A percentile compares a stretch with the other conserved stretches of the same genome.
These are phyloP conservation scores for Gymnorhina tibicen DNA, from an alignment of 2,113 vertebrate genomes.

Conservation along the genomic window DNA sequence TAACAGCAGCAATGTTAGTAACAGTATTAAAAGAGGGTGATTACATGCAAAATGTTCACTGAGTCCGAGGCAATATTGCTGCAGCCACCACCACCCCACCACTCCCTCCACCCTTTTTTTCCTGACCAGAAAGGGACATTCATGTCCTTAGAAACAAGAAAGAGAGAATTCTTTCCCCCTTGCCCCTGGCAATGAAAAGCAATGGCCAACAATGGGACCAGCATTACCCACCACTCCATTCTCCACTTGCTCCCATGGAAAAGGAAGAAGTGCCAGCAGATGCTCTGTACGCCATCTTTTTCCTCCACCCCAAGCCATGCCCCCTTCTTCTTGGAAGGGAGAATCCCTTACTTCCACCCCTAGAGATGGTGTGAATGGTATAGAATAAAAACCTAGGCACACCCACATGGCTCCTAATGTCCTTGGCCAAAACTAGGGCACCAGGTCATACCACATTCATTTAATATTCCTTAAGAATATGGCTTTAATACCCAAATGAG, in stretches of 20 bases:
- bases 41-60: background rate
- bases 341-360: background rate
- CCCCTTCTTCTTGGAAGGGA: background rate
- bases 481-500: background rate
- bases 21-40: background rate
- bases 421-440: background rate
- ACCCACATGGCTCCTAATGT: fast-evolving
- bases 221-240: background rate
- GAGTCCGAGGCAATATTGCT: background rate
- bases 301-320: background rate
- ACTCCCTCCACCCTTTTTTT: background rate
- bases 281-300: background rate
- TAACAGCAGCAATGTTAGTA: background rate
- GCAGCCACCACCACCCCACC: background rate
- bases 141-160: background rate
- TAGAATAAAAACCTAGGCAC: background rate
- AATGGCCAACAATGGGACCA: too few species aligned
- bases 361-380: too few species aligned
- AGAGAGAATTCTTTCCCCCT: background rate
- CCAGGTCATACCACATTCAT: background rate
- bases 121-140: fast-evolving
- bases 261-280: background rate
- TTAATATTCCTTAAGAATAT: background rate
- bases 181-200: fast-evolving
- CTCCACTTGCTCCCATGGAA: background rate